Percentiles rank a stretch among this genome's conserved stretches.
These are phyloP conservation scores for Clistopyga incitator DNA, from an alignment of 2,888 invertebrate species.

Conservation along the genomic window DNA sequence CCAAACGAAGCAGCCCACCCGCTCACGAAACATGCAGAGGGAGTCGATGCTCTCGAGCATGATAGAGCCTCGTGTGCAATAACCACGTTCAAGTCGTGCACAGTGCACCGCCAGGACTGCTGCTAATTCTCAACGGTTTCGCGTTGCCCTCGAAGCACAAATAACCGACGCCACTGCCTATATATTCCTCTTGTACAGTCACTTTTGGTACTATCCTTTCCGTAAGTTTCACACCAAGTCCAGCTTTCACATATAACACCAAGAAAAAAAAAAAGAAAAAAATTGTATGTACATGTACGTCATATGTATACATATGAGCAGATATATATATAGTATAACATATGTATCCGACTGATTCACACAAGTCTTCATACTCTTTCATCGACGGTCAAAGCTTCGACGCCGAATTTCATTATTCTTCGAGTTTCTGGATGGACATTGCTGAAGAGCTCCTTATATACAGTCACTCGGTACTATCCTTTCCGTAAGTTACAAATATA, in stretches of 20 bases:
- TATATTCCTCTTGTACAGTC: conserved; percentile 53
- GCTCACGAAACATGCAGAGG: conserved; percentile 49
- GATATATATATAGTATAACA: conserved; percentile 3
- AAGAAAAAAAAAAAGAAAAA: conserved; percentile 15
- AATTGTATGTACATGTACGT: no score
- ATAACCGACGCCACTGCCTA: conserved; percentile 67
- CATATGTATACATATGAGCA: conserved; percentile 25
- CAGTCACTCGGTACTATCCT: no score
- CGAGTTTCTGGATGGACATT: conserved; percentile 51
- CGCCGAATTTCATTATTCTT: conserved; percentile 65
- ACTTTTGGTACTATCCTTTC: conserved; percentile 68
- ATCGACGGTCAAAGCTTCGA: conserved; percentile 60
- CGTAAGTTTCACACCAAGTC: conserved; percentile 68
- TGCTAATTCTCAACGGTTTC: conserved; percentile 72
- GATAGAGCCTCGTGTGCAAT: conserved; percentile 48
- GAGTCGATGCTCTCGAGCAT: conserved; percentile 65
- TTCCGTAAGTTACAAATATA: no score
- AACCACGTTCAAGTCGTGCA: conserved; percentile 34
- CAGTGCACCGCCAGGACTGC: conserved; percentile 57
- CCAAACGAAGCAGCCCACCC: conserved; percentile 30
- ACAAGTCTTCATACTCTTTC: conserved; percentile 53
- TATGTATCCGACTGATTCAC: conserved; percentile 33
- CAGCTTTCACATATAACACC: conserved; percentile 67
- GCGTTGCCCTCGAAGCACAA: conserved; percentile 71
- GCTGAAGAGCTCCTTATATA: conserved; percentile 51